Evolutionary conservation across 2,113 vertebrate species (phyloP).

Genomic region (Thermophis baileyi): DNA sequence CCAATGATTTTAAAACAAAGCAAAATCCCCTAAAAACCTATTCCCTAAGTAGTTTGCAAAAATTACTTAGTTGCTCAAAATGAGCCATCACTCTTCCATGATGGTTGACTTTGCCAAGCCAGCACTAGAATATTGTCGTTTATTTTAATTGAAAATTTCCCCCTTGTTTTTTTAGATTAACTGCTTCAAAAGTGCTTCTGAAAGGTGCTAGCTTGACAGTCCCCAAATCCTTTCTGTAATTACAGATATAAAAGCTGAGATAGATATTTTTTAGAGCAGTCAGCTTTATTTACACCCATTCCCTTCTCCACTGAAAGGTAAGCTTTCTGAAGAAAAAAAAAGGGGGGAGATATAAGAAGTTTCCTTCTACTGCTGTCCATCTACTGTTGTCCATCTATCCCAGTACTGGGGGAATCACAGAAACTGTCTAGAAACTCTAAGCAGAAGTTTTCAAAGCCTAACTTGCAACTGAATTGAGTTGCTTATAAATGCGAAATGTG

Average conservation of each 20-base stretch:
- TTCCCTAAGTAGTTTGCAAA: slow-evolving; percentile 27
- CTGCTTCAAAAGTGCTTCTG: slow-evolving; percentile 2
- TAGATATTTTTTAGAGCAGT: background rate
- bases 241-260: background rate
- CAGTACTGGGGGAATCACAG: background rate
- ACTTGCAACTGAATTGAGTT: background rate
- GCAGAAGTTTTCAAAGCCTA: background rate
- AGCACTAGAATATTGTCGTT: background rate
- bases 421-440: background rate
- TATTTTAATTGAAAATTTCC: slow-evolving; percentile 17
- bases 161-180: slow-evolving; percentile 10
- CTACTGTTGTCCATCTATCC: background rate
- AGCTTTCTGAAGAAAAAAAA: background rate
- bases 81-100: slow-evolving; percentile 9
- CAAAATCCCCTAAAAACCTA: background rate
- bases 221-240: background rate
- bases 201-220: background rate
- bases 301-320: background rate
- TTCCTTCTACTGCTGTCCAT: background rate
- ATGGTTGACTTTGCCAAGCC: slow-evolving; percentile 18
- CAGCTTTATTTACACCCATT: background rate
- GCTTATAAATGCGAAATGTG: background rate
- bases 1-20: slow-evolving; percentile 8
- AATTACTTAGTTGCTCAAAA: slow-evolving; percentile 24
- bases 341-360: background rate